These are phyloP conservation scores for Cetonia aurata DNA, from an alignment of 2,888 invertebrate species.

Conservation along the genomic window DNA sequence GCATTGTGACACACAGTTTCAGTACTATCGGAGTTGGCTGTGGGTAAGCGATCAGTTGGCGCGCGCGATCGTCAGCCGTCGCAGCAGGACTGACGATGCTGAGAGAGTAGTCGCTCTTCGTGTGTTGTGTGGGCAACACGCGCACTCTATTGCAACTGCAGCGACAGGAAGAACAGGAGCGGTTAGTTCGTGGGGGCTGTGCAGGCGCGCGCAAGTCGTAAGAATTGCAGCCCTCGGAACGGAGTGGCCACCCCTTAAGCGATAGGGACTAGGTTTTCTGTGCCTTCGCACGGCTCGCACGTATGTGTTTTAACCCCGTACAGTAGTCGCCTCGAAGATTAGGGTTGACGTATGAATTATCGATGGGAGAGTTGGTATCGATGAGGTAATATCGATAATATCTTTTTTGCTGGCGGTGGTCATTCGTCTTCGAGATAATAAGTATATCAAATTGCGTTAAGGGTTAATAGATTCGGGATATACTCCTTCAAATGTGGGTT, in stretches of 20 bases:
- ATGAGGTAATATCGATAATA: constrained; percentile 18
- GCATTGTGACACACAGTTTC: background rate
- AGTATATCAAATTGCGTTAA: background rate
- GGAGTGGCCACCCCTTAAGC: constrained; percentile 53
- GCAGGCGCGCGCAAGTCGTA: constrained; percentile 66
- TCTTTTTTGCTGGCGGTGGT: background rate
- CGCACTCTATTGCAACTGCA: constrained; percentile 64
- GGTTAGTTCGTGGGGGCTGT: constrained; percentile 48
- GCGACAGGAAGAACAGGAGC: constrained; percentile 53
- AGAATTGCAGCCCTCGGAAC: constrained; percentile 56
- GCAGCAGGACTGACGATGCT: constrained; percentile 28
- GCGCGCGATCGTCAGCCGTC: constrained; percentile 37
- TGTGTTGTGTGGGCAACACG: constrained; percentile 49
- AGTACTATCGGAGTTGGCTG: background rate
- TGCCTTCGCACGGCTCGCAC: constrained; percentile 17
- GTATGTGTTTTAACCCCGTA: constrained; percentile 23
- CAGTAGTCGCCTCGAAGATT: constrained; percentile 16
- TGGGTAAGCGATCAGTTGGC: constrained; percentile 30
- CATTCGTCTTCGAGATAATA: background rate
- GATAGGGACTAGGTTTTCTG: constrained; percentile 43
- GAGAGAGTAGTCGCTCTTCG: background rate
- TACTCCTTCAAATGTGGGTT: too few relatives aligned
- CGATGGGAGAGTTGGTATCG: constrained; percentile 15
- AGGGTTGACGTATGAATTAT: constrained; percentile 34
- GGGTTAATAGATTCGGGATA: too few relatives aligned